Evolutionary conservation across 2,113 vertebrate genomes (phyloP).

Genomic region (Embiotoca jacksoni): DNA sequence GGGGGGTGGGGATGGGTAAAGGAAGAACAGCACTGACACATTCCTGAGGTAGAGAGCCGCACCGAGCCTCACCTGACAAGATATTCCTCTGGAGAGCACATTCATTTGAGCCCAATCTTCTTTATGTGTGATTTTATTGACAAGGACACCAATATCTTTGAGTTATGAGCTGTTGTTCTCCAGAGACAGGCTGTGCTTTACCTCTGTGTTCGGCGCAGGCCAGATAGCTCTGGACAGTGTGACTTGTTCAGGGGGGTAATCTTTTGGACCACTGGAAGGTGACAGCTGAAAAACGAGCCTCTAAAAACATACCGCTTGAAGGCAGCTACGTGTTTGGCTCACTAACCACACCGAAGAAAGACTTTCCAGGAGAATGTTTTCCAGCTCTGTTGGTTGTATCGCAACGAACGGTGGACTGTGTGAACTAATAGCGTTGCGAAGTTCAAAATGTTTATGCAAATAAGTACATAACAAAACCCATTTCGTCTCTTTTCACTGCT

Average conservation of each 20-base stretch:
- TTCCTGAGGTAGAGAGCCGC: constrained; percentile 65
- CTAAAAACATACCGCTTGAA: constrained; percentile 51
- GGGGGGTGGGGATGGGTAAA: constrained; percentile 1
- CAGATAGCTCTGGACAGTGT: constrained; percentile 67
- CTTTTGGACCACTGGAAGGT: constrained; percentile 63
- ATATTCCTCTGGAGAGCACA: constrained; percentile 66
- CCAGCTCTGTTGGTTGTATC: not conserved
- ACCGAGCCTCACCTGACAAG: constrained; percentile 69
- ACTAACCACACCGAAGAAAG: constrained; percentile 41
- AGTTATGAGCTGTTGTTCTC: constrained; percentile 73
- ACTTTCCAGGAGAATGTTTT: not conserved
- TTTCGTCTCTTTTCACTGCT: not conserved
- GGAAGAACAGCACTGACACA: constrained; percentile 38
- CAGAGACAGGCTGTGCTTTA: constrained; percentile 53
- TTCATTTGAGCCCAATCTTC: constrained; percentile 71
- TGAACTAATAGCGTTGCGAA: not conserved
- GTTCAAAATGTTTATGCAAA: not conserved
- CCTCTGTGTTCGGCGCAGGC: constrained; percentile 63
- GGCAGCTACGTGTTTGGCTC: constrained; percentile 42
- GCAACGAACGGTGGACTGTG: not conserved
- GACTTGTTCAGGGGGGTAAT: constrained; percentile 64
- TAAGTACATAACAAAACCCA: not conserved
- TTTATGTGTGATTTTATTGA: constrained; percentile 75
- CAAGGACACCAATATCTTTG: constrained; percentile 73
- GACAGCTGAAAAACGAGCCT: constrained; percentile 79